phyloP scores from a whole-genome alignment of 2,797 vertebrate species.

The Amblyopsis hoosieri region DNA sequence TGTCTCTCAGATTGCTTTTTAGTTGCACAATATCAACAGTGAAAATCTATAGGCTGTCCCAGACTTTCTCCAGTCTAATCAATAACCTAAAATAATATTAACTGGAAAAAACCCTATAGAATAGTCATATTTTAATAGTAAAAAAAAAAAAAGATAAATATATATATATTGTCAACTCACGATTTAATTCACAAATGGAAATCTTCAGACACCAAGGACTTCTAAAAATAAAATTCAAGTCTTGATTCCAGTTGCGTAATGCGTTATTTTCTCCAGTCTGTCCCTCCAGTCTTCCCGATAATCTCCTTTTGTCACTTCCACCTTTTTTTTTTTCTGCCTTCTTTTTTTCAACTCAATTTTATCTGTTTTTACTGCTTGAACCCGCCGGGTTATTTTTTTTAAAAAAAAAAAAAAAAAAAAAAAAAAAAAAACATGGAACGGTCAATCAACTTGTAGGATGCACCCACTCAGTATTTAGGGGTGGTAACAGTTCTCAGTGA shows the following conservation, averaged over 20 bases:
- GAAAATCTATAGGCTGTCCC: conserved; percentile 16
- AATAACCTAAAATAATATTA: not conserved
- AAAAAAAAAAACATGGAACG: conserved; percentile 62
- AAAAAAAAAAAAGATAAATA: too few species aligned
- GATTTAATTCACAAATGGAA: conserved; percentile 40
- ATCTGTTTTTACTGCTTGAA: too few species aligned
- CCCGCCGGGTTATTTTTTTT: too few species aligned
- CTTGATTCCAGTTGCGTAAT: conserved; percentile 36
- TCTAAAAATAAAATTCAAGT: conserved; percentile 40
- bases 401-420: not conserved
- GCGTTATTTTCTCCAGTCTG: conserved; percentile 30
- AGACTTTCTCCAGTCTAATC: conserved; percentile 14
- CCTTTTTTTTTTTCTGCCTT: conserved; percentile 43
- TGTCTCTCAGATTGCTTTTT: not conserved
- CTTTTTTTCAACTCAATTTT: conserved; percentile 26
- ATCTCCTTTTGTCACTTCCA: conserved; percentile 42
- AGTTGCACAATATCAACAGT: conserved; percentile 14
- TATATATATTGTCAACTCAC: conserved; percentile 51
- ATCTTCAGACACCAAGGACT: conserved; percentile 37
- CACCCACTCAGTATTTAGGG: conserved; percentile 39
- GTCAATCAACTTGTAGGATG: conserved; percentile 69
- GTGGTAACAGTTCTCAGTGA: conserved; percentile 1
- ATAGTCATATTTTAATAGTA: not conserved
- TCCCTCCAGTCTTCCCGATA: conserved; percentile 30
- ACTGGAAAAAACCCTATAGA: not conserved